Evolutionary conservation across 53 echinoderm and acorn worm genomes (phyloP).

Genomic region (Actinopyga echinites): DNA sequence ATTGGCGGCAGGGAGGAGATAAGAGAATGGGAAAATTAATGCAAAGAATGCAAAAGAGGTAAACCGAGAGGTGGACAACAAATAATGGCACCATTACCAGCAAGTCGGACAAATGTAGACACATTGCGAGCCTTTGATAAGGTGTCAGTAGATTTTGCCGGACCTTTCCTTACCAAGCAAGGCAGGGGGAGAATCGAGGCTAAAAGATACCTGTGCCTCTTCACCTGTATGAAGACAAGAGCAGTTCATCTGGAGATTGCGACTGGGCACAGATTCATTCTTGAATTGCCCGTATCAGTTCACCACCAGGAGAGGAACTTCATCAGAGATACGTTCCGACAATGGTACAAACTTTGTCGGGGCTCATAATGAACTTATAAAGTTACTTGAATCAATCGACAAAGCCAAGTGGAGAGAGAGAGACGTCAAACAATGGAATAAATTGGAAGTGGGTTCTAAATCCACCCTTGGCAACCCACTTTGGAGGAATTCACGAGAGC

Average conservation of each 20-base stretch:
- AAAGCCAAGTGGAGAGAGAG: neutral
- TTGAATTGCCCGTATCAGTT: constrained; percentile 11
- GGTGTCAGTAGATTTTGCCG: neutral
- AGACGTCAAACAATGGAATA: neutral
- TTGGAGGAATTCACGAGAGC: constrained; percentile 25
- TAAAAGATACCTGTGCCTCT: neutral
- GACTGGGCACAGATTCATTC: neutral
- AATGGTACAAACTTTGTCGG: constrained; percentile 35
- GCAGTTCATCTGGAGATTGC: neutral
- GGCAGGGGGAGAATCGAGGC: neutral
- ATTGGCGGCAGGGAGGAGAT: neutral
- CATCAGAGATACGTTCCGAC: neutral
- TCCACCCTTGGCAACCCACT: neutral
- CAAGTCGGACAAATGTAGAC: neutral
- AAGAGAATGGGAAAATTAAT: neutral
- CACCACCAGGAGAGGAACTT: constrained; percentile 4
- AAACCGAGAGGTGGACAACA: neutral
- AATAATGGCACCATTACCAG: constrained; percentile 3
- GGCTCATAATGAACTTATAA: neutral
- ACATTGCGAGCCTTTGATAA: neutral
- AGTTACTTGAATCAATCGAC: neutral
- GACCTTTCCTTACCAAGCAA: neutral
- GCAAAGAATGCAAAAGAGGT: neutral
- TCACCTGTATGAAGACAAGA: neutral
- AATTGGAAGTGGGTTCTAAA: constrained; percentile 1